phyloP scores from a whole-genome alignment of 1,140 invertebrate genomes.

The Heliconius hewitsoni region DNA sequence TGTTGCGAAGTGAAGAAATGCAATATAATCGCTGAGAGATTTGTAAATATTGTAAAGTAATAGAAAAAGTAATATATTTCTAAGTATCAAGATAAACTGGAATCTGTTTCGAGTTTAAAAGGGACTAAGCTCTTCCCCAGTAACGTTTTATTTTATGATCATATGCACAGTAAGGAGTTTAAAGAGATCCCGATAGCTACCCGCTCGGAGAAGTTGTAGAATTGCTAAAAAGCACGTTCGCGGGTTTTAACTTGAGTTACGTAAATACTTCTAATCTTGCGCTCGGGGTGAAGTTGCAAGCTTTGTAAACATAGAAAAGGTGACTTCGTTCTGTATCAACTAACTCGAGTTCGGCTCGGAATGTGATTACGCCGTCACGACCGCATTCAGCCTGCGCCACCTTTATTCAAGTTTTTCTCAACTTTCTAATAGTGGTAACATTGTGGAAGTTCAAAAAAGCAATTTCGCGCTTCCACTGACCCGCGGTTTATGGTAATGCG shows the following conservation, averaged over 20 bases:
- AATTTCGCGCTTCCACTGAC: conserved; percentile 63
- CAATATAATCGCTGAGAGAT: background rate
- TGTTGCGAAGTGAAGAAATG: background rate
- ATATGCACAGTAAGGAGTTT: conserved; percentile 39
- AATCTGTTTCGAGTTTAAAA: conserved; percentile 14
- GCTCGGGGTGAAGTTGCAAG: conserved; percentile 57
- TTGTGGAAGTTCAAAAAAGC: conserved; percentile 78
- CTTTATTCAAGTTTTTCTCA: conserved; percentile 74
- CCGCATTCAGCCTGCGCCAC: conserved; percentile 51
- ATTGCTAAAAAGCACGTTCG: conserved; percentile 73
- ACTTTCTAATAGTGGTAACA: conserved; percentile 68
- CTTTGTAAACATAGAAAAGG: conserved; percentile 61
- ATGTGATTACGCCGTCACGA: conserved; percentile 61
- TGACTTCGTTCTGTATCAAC: conserved; percentile 55
- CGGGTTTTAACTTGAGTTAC: conserved; percentile 55
- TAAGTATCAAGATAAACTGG: background rate
- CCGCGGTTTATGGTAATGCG: conserved; percentile 74
- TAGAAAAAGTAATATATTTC: background rate
- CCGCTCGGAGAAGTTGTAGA: conserved; percentile 58
- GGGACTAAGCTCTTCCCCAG: conserved; percentile 13
- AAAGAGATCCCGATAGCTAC: conserved; percentile 45
- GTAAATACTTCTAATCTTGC: conserved; percentile 74
- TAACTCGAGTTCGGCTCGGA: conserved; percentile 54
- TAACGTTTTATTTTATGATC: conserved; percentile 33
- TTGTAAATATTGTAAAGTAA: background rate